Conservation (phyloP, 1,140 invertebrate species). For the Helicoverpa zea region DNA sequence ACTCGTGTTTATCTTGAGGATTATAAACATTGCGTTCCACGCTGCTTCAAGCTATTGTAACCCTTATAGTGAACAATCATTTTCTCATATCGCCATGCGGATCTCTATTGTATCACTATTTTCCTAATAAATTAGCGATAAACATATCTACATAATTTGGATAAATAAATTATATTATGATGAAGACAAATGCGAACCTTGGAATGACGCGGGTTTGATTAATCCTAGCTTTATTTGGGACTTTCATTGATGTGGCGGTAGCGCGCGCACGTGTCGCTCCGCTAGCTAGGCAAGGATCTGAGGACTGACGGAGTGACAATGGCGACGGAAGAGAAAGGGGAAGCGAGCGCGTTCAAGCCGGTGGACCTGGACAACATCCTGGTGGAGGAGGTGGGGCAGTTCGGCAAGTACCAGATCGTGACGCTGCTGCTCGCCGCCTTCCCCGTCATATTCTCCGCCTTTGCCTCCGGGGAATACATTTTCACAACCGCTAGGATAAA, state of each 20-base stretch:
- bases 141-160: neutral
- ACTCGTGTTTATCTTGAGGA: slow-evolving; percentile 6
- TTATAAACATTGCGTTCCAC: neutral
- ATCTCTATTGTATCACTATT: neutral
- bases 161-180: neutral
- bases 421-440: slow-evolving; percentile 70
- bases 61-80: neutral
- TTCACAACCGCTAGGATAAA: slow-evolving; percentile 77
- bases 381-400: slow-evolving; percentile 72
- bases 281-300: neutral
- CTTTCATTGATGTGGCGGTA: neutral
- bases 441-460: slow-evolving; percentile 77
- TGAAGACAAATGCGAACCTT: neutral
- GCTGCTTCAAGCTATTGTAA: neutral
- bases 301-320: slow-evolving; percentile 14
- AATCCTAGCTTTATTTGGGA: neutral
- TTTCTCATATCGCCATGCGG: no score
- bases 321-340: slow-evolving; percentile 53
- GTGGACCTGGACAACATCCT: slow-evolving; percentile 75
- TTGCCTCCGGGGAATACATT: slow-evolving; percentile 77
- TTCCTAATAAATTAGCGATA: slow-evolving; percentile 7
- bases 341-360: neutral
- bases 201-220: slow-evolving; percentile 12
- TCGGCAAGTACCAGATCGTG: slow-evolving; percentile 73
- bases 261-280: neutral